Percentiles rank a stretch among this genome's conserved stretches.
phyloP scores from a whole-genome alignment of 2,888 invertebrate genomes.

The Dichetophora obliterata region DNA sequence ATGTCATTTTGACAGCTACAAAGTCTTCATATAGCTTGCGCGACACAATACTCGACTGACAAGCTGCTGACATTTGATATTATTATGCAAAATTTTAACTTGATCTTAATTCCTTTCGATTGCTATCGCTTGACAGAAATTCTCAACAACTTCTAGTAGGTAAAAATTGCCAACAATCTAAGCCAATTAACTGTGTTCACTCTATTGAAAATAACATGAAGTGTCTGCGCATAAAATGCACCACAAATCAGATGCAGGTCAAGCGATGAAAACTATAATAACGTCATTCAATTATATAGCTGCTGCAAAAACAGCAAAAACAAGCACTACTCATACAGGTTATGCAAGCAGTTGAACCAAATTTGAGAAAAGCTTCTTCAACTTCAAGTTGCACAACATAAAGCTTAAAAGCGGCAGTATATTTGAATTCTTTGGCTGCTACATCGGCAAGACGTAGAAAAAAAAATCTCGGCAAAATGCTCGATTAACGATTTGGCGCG shows the following conservation, averaged over 20 bases:
- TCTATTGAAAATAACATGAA: neutral
- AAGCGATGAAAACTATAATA: neutral
- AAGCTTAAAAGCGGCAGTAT: neutral
- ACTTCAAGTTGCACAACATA: conserved; percentile 12
- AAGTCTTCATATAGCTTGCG: no score
- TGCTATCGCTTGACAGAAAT: no score
- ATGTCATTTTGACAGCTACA: no score
- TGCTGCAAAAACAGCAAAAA: neutral
- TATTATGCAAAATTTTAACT: no score
- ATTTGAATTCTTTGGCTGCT: conserved; percentile 15
- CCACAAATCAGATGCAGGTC: neutral
- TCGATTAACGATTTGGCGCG: conserved; percentile 19
- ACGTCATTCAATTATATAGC: neutral
- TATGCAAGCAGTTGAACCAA: conserved; percentile 19
- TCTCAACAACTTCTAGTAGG: no score
- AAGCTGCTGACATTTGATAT: neutral
- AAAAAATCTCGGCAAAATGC: neutral
- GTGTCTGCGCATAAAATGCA: neutral
- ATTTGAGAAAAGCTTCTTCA: neutral
- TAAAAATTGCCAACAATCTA: neutral
- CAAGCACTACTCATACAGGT: conserved; percentile 6
- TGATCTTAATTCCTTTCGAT: no score
- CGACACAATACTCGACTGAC: neutral
- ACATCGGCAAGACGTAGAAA: neutral
- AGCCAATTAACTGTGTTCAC: conserved; percentile 23